These are phyloP conservation scores for Mormyrops boulengeri DNA, from an alignment of 2,797 vertebrate genomes.

Conservation along the genomic window DNA sequence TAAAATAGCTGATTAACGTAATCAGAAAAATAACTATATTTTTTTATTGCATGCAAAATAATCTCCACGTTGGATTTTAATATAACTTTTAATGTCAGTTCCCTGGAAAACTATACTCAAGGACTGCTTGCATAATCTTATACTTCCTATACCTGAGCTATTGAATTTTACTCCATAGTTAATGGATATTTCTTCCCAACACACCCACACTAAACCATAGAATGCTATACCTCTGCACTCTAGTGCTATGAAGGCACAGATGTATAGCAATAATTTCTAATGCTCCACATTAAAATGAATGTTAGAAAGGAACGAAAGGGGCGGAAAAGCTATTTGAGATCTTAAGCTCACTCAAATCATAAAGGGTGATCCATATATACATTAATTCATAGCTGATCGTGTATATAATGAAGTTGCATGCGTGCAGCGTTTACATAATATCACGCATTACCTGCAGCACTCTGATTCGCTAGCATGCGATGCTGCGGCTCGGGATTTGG, in stretches of 20 bases:
- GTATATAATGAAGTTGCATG: neutral
- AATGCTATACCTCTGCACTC: neutral
- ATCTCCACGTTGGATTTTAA: neutral
- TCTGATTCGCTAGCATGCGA: neutral
- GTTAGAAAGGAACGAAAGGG: neutral
- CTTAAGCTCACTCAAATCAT: neutral
- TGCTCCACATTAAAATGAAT: neutral
- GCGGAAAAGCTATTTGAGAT: neutral
- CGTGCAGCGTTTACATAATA: neutral
- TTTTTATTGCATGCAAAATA: neutral
- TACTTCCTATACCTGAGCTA: neutral
- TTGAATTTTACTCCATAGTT: neutral
- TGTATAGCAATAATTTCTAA: neutral
- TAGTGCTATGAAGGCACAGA: neutral
- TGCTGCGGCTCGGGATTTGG: neutral
- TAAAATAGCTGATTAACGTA: neutral
- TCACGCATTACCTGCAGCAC: neutral
- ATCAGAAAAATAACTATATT: neutral
- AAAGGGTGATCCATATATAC: neutral
- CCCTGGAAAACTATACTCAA: neutral
- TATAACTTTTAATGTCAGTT: neutral
- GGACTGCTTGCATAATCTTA: neutral
- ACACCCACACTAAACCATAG: neutral
- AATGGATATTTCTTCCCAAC: neutral
- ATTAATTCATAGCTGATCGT: neutral